Base-by-base conservation (phyloP, 2,888 invertebrate genomes). In the Hermaeophaga mercurialis region DNA sequence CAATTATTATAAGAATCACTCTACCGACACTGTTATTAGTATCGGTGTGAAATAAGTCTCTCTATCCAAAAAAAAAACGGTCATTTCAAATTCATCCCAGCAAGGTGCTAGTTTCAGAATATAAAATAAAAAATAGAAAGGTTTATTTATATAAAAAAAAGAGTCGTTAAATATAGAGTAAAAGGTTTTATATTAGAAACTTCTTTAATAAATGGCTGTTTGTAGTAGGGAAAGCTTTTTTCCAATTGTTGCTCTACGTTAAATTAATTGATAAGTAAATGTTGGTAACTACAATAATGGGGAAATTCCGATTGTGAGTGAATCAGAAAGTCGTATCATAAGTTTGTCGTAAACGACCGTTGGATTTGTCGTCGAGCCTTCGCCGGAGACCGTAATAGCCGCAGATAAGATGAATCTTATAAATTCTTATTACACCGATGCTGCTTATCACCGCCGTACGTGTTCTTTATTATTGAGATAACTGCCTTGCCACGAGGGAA, bases 321-420 rank as follows among this genome's bases (percentile, higher is more conserved):
- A 44, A 56, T 59, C 43, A 55, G 45, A 62, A 58, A 63, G 63
- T 55, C 58, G 55, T 41, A 46, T 39, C 47, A 62, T 62, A 61
- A 60, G 54, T 57, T 61, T 58, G 43, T 58, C 54, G 55, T 63
- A 63, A 63, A 64, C 46, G 54, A 45, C 18, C 18, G 50, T 43
- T 39, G 58, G 58, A 58, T 62, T 50, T 58, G 61, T 64, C 59
- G 57, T 58, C 53, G 53, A 56, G 56, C 44, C 43, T 58, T 57
- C 50, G 57, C 55, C 31, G 55, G 52, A 53, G 60, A 44, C 54
- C 56, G 58, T 56, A 56, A 61, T 58, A 61, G 56, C 54, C 47
- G 43, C 22, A 45, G 61, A 61, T 61, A 58, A 61, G 61, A 61
- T 56, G 49, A 36, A 50, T 61, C 58, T 56, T 58, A 58, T 61